Evolutionary conservation across 2,888 invertebrate species (phyloP).

Genomic region (Cheilosia pagana): DNA sequence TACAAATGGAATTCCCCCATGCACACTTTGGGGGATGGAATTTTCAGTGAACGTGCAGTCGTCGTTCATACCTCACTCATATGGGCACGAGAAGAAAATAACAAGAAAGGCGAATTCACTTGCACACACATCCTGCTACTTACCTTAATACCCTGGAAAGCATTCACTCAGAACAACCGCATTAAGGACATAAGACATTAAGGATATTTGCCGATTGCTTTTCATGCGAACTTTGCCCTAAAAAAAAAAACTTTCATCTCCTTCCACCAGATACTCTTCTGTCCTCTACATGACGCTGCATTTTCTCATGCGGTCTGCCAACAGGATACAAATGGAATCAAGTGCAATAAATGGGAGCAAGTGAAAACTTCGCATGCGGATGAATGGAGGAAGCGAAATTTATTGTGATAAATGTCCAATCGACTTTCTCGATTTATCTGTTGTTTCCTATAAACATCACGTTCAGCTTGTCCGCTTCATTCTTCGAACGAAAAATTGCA

Average conservation of each 20-base stretch:
- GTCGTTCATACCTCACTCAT: not conserved
- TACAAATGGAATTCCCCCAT: conserved; percentile 27
- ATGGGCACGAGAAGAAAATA: not conserved
- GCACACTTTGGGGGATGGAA: conserved; percentile 15
- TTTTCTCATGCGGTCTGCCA: conserved; percentile 57
- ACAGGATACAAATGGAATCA: conserved; percentile 56
- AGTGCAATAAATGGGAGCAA: conserved; percentile 48
- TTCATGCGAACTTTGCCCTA: conserved; percentile 47
- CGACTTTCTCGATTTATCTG: conserved; percentile 26
- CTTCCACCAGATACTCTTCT: not conserved
- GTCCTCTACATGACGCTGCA: conserved; percentile 35
- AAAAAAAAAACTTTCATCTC: conserved; percentile 11
- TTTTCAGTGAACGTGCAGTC: conserved; percentile 4
- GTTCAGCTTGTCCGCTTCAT: conserved; percentile 24
- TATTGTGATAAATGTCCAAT: conserved; percentile 58
- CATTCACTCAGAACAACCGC: conserved; percentile 65
- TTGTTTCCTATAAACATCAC: conserved; percentile 9
- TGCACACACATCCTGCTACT: conserved; percentile 25
- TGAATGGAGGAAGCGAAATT: not conserved
- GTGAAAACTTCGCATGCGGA: not conserved
- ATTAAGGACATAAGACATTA: conserved; percentile 70
- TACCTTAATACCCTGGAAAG: conserved; percentile 58
- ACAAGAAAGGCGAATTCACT: conserved; percentile 26
- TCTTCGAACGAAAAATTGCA: conserved; percentile 29
- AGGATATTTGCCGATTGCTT: conserved; percentile 63